Evolutionary conservation across 2,888 invertebrate genomes (phyloP), one percentile per base, ranked within the genome.

Genomic region (Charanyca ferruginea): DNA sequence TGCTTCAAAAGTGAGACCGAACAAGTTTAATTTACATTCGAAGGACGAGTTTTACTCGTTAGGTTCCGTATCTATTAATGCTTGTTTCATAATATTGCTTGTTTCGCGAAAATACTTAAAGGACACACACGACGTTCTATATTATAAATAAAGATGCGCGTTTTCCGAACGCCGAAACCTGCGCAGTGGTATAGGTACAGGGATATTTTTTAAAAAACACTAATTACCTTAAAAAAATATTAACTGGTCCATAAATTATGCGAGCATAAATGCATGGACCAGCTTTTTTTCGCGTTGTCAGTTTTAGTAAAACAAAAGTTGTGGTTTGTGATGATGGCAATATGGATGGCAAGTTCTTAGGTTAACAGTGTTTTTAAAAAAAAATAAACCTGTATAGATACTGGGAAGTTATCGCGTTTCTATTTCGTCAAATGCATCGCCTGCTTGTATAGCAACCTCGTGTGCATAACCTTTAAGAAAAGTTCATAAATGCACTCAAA

Each of bases 31-130:
- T 73, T 63, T 77, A 70, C 70, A 67, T 66, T 58, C 44, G 60
- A 55, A 67, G 48, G 42, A 47, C 73, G 80, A 81, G 80, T 81
- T 73, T 62, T 20, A 80, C 82, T 81, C 82, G 77, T 41, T 41
- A 48, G 63, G 64, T 73, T 69, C 61, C 71, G 67, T 64, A 65
- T 44, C 35, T 20, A 38, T 44, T 3, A 52, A 42, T 70, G n/a
- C 13, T 22, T n/a, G 20, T 22, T 4, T 22, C 20, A 9, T n/a
- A 38, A 38, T 38, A 13, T 0, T 8, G 13, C 7, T 48, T 13
- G 3, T 28, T 23, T 60, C 6, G 1, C 3, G 6, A 20, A 32
- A 35, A 6, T 23, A 16, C 11, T 0, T n/a, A 20, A 11, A 28
- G 16, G 3, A 20, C 1, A 20, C 16, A 20, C 25, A 22, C 3